phyloP scores from a whole-genome alignment of 2,888 invertebrate species.

The Omphaloscelis lunosa region DNA sequence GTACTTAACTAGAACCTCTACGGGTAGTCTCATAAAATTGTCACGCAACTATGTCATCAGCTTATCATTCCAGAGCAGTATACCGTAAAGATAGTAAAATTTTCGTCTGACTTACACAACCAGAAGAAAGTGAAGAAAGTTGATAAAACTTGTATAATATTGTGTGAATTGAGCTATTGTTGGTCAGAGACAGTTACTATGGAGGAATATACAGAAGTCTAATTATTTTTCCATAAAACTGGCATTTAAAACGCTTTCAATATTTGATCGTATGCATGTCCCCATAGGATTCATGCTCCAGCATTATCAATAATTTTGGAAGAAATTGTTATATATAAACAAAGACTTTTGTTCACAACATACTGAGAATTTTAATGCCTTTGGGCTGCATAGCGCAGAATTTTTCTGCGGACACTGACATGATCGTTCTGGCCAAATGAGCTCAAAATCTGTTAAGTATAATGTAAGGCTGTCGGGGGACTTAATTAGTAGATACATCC shows the following conservation, averaged over 20 bases:
- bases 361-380: neutral
- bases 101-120: constrained; percentile 54
- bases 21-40: neutral
- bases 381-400: neutral
- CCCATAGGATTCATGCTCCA: neutral
- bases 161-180: constrained; percentile 61
- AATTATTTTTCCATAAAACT: neutral
- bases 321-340: neutral
- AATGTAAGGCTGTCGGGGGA: too few species aligned
- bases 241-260: neutral
- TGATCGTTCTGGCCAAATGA: neutral
- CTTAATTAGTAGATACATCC: too few species aligned
- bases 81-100: constrained; percentile 42
- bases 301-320: neutral
- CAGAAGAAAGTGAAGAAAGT: constrained; percentile 67
- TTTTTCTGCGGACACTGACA: neutral
- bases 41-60: neutral
- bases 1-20: neutral
- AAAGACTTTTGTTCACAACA: too few species aligned
- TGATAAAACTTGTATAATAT: constrained; percentile 65
- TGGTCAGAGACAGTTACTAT: neutral
- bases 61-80: constrained; percentile 12
- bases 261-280: neutral
- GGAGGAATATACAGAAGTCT: constrained; percentile 30
- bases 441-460: too few species aligned